phyloP scores from a whole-genome alignment of 1,140 invertebrate genomes.

The Heliconius himera region DNA sequence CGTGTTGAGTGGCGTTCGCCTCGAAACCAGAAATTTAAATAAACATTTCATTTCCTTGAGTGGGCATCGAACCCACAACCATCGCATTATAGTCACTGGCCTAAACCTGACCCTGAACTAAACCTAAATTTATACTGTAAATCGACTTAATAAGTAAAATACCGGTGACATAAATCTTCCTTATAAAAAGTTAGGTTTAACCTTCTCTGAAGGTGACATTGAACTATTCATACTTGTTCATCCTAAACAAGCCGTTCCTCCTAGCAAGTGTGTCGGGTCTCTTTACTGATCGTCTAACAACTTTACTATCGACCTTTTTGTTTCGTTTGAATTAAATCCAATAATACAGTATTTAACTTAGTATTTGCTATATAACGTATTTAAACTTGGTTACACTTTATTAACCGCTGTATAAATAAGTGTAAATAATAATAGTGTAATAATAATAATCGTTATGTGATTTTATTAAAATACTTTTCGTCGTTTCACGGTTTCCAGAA shows the following conservation, averaged over 20 bases:
- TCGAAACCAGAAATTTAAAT: no score
- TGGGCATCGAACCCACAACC: no score
- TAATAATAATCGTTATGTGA: no score
- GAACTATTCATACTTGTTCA: not conserved
- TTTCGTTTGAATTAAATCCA: not conserved
- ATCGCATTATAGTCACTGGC: no score
- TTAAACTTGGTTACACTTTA: not conserved
- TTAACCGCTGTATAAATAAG: no score
- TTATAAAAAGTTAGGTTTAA: not conserved
- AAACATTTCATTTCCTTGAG: no score
- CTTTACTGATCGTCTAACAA: conserved; percentile 8
- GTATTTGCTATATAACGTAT: not conserved
- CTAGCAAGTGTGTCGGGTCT: not conserved
- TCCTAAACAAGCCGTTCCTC: not conserved
- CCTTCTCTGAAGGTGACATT: conserved; percentile 3
- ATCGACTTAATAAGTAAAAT: not conserved
- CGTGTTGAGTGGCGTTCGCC: no score
- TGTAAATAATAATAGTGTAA: no score
- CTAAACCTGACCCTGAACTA: no score
- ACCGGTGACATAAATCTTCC: not conserved
- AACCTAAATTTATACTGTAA: not conserved
- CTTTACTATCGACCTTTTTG: conserved; percentile 18
- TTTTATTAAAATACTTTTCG: no score
- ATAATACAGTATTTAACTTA: not conserved
- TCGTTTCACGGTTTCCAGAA: no score